Percentiles rank a stretch among this genome's conserved stretches.
Conservation (phyloP, 2,113 vertebrate genomes). For the Chrysochloris asiatica region DNA sequence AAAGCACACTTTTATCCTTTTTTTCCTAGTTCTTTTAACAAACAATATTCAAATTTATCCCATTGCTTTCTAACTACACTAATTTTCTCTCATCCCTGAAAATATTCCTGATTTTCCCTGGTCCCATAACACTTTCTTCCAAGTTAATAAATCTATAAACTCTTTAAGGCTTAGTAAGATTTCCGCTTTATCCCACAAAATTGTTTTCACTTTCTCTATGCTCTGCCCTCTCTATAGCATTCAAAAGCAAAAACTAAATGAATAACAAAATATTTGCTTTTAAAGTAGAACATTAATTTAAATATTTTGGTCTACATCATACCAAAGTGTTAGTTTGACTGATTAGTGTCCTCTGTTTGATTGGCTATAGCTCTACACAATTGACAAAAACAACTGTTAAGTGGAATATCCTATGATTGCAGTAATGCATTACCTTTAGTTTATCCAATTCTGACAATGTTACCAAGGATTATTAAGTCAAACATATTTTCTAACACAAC, state of each 20-base stretch:
- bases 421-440: background rate
- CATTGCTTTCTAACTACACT: background rate
- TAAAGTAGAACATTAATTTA: background rate
- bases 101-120: background rate
- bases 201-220: background rate
- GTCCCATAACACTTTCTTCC: background rate
- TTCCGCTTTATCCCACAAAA: background rate
- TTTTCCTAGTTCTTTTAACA: slow-evolving; percentile 2
- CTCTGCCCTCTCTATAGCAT: background rate
- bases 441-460: slow-evolving; percentile 50
- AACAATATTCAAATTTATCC: background rate
- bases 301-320: background rate
- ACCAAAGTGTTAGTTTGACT: background rate
- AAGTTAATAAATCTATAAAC: background rate
- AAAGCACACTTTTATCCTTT: background rate
- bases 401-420: background rate
- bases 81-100: background rate
- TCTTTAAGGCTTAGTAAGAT: background rate
- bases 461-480: slow-evolving; percentile 52
- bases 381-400: background rate
- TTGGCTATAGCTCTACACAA: background rate
- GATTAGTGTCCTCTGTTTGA: background rate
- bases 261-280: background rate
- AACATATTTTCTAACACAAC: slow-evolving; percentile 39
- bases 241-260: background rate